Evolutionary conservation across 1,140 invertebrate genomes (phyloP).

Genomic region (Drosophila littoralis): DNA sequence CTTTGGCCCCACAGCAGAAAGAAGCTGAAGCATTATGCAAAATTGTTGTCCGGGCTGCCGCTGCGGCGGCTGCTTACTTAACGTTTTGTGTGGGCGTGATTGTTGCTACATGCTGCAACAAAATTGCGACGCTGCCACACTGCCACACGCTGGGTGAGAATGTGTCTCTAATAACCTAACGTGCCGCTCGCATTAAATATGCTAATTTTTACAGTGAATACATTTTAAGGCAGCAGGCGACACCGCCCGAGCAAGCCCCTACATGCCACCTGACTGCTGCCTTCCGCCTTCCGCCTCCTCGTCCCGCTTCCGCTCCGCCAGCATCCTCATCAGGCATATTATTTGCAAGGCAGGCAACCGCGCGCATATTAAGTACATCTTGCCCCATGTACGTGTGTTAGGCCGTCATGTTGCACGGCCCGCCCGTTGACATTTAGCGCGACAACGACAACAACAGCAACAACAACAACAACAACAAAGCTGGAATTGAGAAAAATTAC

Average conservation of each 20-base stretch:
- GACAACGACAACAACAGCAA: conserved; percentile 48
- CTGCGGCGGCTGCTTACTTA: conserved; percentile 46
- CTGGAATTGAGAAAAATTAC: conserved; percentile 78
- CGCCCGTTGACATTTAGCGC: conserved; percentile 76
- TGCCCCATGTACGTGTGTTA: conserved; percentile 55
- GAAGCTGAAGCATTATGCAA: conserved; percentile 70
- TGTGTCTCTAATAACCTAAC: conserved; percentile 81
- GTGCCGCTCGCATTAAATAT: conserved; percentile 82
- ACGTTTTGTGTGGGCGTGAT: conserved; percentile 60
- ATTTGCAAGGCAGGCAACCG: conserved; percentile 69
- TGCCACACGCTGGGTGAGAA: conserved; percentile 60
- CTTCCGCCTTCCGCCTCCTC: neutral
- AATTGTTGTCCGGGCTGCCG: conserved; percentile 44
- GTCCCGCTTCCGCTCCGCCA: conserved; percentile 8
- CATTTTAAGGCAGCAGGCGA: conserved; percentile 64
- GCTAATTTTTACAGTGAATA: conserved; percentile 82
- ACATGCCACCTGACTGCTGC: conserved; percentile 30
- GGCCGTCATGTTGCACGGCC: conserved; percentile 61
- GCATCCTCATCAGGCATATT: conserved; percentile 69
- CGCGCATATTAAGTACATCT: conserved; percentile 76
- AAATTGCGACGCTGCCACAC: conserved; percentile 43
- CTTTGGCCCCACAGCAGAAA: conserved; percentile 25
- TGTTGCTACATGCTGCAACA: conserved; percentile 54
- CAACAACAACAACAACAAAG: conserved; percentile 19
- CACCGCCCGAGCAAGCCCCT: conserved; percentile 11